Evolutionary conservation across 2,113 vertebrate species (phyloP).

Genomic region (Pipa parva): DNA sequence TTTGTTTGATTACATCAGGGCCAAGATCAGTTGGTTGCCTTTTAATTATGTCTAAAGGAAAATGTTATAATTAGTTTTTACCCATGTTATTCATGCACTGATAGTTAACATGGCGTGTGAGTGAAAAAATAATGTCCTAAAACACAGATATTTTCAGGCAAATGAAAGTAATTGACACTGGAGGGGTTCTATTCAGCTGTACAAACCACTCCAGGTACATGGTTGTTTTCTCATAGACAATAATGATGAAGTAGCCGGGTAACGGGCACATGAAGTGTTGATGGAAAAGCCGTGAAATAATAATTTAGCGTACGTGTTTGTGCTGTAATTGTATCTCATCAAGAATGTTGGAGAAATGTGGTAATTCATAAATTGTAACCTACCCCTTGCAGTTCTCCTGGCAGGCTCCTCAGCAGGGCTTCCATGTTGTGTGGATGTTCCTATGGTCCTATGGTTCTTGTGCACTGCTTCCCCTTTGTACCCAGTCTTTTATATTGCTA

Average conservation of each 20-base stretch:
- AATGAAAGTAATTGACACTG: slow-evolving; percentile 43
- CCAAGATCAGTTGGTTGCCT: slow-evolving; percentile 43
- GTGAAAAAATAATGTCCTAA: slow-evolving; percentile 28
- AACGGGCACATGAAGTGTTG: slow-evolving; percentile 22
- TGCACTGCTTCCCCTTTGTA: background rate
- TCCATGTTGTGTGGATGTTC: background rate
- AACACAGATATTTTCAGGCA: slow-evolving; percentile 40
- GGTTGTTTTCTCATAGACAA: slow-evolving; percentile 36
- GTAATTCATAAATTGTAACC: slow-evolving; percentile 41
- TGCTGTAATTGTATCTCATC: slow-evolving; percentile 41
- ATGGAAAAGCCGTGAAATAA: slow-evolving; percentile 37
- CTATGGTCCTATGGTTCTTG: background rate
- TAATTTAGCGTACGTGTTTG: slow-evolving; percentile 36
- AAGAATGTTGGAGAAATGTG: slow-evolving; percentile 38
- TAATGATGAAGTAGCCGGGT: slow-evolving; percentile 17
- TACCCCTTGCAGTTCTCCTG: slow-evolving; percentile 21
- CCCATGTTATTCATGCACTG: slow-evolving; percentile 9
- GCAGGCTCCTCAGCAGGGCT: slow-evolving; percentile 29
- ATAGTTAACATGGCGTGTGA: slow-evolving; percentile 7
- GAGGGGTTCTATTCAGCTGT: slow-evolving; percentile 41
- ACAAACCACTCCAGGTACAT: slow-evolving; percentile 37
- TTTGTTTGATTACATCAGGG: slow-evolving; percentile 39
- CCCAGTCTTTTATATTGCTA: background rate
- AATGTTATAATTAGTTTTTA: slow-evolving; percentile 22
- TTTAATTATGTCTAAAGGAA: slow-evolving; percentile 39